Conservation (phyloP, 2,113 vertebrate species). For the Fregetta grallaria region DNA sequence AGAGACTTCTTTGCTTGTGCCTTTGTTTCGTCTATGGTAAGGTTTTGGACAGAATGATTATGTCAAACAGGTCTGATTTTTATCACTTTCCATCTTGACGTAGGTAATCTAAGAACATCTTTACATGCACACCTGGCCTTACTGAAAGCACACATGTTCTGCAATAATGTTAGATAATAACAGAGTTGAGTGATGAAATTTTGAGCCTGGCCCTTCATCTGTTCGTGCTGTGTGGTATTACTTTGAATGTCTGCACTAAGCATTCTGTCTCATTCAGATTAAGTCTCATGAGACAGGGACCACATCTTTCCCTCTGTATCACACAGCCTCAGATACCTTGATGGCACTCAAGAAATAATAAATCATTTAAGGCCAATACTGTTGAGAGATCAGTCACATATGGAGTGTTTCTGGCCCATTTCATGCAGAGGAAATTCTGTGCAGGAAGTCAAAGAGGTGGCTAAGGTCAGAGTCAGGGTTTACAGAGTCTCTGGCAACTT, state of each 20-base stretch:
- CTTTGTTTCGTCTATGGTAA: not conserved
- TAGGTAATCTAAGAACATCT: not conserved
- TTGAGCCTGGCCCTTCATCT: not conserved
- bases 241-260: not conserved
- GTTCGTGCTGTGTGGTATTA: not conserved
- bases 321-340: not conserved
- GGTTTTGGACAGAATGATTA: not conserved
- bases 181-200: conserved; percentile 12
- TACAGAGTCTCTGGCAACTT: conserved; percentile 28
- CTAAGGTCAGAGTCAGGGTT: not conserved
- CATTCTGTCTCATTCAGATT: not conserved
- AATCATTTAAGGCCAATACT: conserved; percentile 3
- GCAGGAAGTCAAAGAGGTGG: not conserved
- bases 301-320: not conserved
- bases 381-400: not conserved
- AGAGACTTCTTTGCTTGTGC: not conserved
- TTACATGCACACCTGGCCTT: not conserved
- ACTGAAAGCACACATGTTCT: conserved; percentile 6
- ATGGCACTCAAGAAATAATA: conserved; percentile 12
- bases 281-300: not conserved
- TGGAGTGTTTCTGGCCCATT: conserved; percentile 10
- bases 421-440: not conserved
- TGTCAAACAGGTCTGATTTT: not conserved
- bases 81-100: not conserved
- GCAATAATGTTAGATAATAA: not conserved